Conservation (phyloP, 2,113 vertebrate species). For the Chrysemys picta region DNA sequence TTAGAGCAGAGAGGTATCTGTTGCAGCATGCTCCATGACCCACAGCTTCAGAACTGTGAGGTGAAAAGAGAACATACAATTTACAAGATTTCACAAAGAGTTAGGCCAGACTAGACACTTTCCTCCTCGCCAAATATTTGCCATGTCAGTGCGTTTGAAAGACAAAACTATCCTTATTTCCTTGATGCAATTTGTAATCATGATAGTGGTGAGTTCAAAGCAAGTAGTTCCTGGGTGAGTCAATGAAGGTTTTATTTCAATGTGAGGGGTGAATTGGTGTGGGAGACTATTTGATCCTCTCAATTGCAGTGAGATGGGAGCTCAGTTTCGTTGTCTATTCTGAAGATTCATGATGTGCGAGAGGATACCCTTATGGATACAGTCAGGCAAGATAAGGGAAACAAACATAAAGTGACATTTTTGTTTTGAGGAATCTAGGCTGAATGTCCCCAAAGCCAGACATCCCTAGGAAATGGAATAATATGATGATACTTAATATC, state of each 20-base stretch:
- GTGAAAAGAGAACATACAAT: not conserved
- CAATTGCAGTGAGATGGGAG: not conserved
- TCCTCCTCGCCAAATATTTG: not conserved
- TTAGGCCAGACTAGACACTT: not conserved
- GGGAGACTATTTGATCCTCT: not conserved
- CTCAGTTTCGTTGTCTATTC: not conserved
- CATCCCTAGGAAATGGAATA: not conserved
- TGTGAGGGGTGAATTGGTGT: not conserved
- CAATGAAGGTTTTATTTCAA: not conserved
- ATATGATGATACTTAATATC: not conserved
- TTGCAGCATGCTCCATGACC: not conserved
- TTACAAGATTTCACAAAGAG: rapidly evolving
- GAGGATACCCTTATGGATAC: not conserved
- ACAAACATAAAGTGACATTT: not conserved
- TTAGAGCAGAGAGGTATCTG: not conserved
- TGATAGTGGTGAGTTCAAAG: not conserved
- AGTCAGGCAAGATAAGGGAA: not conserved
- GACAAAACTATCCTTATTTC: not conserved
- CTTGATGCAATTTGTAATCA: not conserved
- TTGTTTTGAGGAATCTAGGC: not conserved
- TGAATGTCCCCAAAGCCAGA: not conserved
- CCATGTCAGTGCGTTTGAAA: not conserved
- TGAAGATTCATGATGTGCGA: not conserved
- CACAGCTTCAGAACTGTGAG: not conserved
- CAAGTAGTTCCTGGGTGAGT: not conserved